Evolutionary conservation across 2,113 vertebrate genomes (phyloP), one percentile per base, ranked within the genome.

Genomic region (Bos indicus): DNA sequence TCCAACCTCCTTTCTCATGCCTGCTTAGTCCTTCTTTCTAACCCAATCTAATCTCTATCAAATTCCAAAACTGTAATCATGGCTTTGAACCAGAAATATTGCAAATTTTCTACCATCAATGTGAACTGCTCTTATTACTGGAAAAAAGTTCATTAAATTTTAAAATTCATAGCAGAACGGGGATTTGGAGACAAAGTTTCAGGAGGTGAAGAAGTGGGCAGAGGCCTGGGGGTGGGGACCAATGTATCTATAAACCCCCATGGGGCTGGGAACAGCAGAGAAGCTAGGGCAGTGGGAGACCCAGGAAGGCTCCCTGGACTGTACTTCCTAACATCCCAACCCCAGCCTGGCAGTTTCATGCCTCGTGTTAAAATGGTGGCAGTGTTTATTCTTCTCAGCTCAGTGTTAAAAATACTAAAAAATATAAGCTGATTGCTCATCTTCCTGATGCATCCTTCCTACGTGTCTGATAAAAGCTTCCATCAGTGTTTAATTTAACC

Each of bases 381-480:
- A 86, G 86, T 54, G 9, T 94, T 90, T 48, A 54, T 48, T 46
- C n/a, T n/a, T 88, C 87, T 91, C 83, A 89, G 54, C 43, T 91
- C 78, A 51, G 5, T 77, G 90, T 93, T 71, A 95, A 89, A 94
- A 93, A 89, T 17, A 86, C 54, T 91, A 12, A 81, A 87, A 59
- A 59, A 52, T 80, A 59, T 21, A 85, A 98, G 14, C 71, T 33
- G 56, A 78, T 14, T 46, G 60, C 28, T 91, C 40, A 8, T 60
- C 43, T 62, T 36, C 48, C 60, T 82, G 52, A 51, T 8, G 36
- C 5, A 48, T 5, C 36, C 90, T 88, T 62, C 51, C 54, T 90
- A 46, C 14, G n/a, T 6, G 82, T 13, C 46, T 25, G 48, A 56
- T 90, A 26, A 88, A 46, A 15, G 71, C 25, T 74, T 36, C 26